Conservation (phyloP, 2,888 invertebrate species). For the Synanthedon myopaeformis region DNA sequence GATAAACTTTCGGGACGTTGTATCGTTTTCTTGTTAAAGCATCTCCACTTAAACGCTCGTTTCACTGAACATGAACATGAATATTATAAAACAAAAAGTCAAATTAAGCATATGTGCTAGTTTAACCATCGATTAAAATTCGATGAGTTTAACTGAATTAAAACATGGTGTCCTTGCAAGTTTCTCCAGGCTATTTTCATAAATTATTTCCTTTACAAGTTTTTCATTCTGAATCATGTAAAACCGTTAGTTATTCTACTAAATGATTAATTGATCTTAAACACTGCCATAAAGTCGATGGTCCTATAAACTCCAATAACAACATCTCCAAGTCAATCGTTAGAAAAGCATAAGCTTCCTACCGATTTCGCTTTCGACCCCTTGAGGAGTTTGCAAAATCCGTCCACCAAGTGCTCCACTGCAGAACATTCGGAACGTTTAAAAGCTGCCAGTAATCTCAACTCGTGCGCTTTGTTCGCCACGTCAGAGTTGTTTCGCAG, state of each 20-base stretch:
- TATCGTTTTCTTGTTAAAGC: too few relatives aligned
- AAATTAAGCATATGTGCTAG: background rate
- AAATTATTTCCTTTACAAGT: background rate
- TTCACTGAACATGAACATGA: background rate
- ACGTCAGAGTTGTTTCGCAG: constrained; percentile 30
- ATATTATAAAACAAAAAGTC: background rate
- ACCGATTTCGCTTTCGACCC: constrained; percentile 27
- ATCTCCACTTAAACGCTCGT: background rate
- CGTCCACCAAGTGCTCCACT: constrained; percentile 29
- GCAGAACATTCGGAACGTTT: constrained; percentile 33
- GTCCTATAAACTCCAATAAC: background rate
- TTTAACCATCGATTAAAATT: too few relatives aligned
- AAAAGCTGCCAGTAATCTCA: constrained; percentile 41
- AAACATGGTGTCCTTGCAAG: background rate
- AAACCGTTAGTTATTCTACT: too few relatives aligned
- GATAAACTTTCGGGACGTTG: too few relatives aligned
- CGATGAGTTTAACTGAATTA: background rate
- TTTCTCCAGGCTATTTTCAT: background rate
- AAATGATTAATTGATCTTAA: too few relatives aligned
- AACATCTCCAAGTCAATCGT: constrained; percentile 28
- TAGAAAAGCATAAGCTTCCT: constrained; percentile 25
- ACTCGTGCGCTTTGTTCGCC: constrained; percentile 30
- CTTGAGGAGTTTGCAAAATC: constrained; percentile 37
- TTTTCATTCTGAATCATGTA: background rate
- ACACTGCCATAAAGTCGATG: background rate